These are phyloP conservation scores for Physeter macrocephalus DNA, from an alignment of 2,113 vertebrate species.

Conservation along the genomic window DNA sequence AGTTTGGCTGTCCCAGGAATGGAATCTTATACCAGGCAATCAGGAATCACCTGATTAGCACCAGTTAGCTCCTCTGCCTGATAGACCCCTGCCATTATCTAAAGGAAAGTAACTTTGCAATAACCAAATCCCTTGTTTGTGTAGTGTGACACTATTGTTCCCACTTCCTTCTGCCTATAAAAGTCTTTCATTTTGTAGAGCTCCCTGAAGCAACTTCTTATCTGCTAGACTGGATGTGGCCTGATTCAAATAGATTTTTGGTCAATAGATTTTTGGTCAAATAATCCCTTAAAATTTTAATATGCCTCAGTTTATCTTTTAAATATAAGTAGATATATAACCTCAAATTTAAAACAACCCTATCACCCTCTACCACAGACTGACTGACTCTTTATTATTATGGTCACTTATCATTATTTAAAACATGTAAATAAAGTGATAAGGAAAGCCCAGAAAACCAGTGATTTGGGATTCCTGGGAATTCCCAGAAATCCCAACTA, in stretches of 20 bases:
- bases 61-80: no score
- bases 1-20: not conserved
- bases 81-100: not conserved
- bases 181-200: not conserved
- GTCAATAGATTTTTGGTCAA: not conserved
- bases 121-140: no score
- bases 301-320: not conserved
- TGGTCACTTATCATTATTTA: not conserved
- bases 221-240: not conserved
- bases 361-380: not conserved
- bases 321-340: not conserved
- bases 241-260: not conserved
- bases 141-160: not conserved
- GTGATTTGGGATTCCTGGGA: not conserved
- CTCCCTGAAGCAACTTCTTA: not conserved
- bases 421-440: not conserved
- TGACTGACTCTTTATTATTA: not conserved
- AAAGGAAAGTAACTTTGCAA: not conserved
- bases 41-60: not conserved
- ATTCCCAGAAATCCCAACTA: not conserved
- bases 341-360: not conserved
- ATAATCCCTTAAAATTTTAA: not conserved
- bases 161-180: not conserved
- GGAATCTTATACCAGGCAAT: not conserved
- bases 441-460: not conserved